Conservation (phyloP, 2,113 vertebrate species). For the Gopherus evgoodei region DNA sequence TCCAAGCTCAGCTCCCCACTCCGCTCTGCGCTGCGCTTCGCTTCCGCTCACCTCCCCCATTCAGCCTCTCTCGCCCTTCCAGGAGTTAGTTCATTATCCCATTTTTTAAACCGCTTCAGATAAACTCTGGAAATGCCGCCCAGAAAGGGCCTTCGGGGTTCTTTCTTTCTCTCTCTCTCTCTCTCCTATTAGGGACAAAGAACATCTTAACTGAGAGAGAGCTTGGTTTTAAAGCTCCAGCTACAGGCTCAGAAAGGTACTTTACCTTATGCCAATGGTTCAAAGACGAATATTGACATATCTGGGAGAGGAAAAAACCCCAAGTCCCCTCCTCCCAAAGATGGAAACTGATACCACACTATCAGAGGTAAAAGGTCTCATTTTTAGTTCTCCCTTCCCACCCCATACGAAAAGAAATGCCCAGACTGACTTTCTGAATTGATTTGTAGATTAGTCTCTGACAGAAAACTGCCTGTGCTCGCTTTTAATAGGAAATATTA, state of each 20-base stretch:
- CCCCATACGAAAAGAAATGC: neutral
- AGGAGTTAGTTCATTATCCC: neutral
- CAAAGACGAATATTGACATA: slow-evolving; percentile 39
- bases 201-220: slow-evolving; percentile 48
- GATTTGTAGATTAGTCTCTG: neutral
- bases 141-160: no score
- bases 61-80: neutral
- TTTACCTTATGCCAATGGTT: slow-evolving; percentile 63
- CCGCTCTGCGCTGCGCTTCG: neutral
- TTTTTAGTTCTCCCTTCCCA: slow-evolving; percentile 2
- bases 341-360: slow-evolving; percentile 48
- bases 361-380: slow-evolving; percentile 14
- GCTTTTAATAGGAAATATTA: neutral
- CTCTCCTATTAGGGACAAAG: slow-evolving; percentile 21
- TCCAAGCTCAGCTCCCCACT: neutral
- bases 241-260: slow-evolving; percentile 66
- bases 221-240: slow-evolving; percentile 61
- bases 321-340: neutral
- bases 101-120: slow-evolving; percentile 6
- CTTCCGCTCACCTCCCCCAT: neutral
- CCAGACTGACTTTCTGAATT: neutral
- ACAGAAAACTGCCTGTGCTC: neutral
- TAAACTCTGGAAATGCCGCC: slow-evolving; percentile 53
- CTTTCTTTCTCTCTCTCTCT: neutral
- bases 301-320: neutral